Evolutionary conservation across 2,797 vertebrate genomes (phyloP).

Genomic region (Natrix natrix): DNA sequence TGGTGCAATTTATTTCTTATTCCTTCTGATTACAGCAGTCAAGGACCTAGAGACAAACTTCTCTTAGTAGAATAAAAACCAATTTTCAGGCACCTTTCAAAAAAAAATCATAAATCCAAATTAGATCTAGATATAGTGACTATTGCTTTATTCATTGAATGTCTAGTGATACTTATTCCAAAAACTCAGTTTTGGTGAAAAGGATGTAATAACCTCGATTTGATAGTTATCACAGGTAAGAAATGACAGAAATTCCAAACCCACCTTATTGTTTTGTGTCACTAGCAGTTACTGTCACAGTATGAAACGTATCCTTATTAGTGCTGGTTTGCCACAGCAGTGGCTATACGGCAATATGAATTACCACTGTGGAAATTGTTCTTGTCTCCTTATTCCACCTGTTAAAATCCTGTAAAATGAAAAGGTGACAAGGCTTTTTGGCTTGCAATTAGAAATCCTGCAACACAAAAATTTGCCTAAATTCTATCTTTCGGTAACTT

Average conservation of each 20-base stretch:
- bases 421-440: background rate
- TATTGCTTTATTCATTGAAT: background rate
- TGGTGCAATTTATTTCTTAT: background rate
- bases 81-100: background rate
- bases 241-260: background rate
- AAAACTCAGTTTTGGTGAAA: background rate
- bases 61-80: background rate
- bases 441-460: background rate
- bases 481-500: background rate
- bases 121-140: background rate
- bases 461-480: background rate
- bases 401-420: background rate
- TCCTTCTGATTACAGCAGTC: background rate
- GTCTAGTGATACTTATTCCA: background rate
- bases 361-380: background rate
- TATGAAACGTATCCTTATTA: background rate
- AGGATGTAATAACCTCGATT: background rate
- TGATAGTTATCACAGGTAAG: background rate
- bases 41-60: background rate
- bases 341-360: background rate
- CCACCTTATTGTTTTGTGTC: background rate
- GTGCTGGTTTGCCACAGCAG: background rate
- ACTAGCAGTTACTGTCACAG: background rate
- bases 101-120: background rate
- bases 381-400: background rate